These are phyloP conservation scores for Peromyscus maniculatus DNA, from an alignment of 2,113 vertebrate genomes.

Conservation along the genomic window DNA sequence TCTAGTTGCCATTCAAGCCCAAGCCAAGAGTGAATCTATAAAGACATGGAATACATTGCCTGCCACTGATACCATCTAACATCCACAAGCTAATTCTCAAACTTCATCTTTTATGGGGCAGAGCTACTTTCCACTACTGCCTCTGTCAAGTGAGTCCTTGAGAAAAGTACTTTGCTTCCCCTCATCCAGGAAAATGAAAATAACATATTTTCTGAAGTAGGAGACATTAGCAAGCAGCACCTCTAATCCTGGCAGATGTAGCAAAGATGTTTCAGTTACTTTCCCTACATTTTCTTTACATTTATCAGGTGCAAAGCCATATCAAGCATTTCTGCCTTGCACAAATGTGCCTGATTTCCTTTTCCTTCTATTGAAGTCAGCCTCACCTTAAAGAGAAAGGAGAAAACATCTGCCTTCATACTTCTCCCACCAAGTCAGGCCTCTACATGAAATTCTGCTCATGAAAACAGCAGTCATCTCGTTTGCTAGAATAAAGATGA, in stretches of 20 bases:
- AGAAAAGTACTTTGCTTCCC: neutral
- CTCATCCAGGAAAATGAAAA: conserved; percentile 28
- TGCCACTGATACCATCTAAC: neutral
- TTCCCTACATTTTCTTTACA: neutral
- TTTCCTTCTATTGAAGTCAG: neutral
- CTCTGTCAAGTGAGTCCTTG: neutral
- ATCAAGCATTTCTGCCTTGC: neutral
- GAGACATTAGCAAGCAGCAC: neutral
- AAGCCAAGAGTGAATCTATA: neutral
- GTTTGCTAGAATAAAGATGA: conserved; percentile 67
- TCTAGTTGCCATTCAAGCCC: neutral
- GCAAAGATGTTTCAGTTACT: neutral
- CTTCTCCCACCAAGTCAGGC: neutral
- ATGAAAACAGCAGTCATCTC: conserved; percentile 52
- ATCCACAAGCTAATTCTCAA: conserved; percentile 16
- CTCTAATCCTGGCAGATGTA: neutral
- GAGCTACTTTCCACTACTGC: neutral
- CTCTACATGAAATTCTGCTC: conserved; percentile 42
- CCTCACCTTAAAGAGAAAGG: neutral
- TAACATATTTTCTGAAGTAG: neutral
- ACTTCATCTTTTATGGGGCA: neutral
- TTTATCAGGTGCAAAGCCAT: neutral
- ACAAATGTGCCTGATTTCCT: neutral
- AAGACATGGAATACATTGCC: neutral
- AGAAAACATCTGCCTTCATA: neutral